Percentiles rank a stretch among this genome's conserved stretches.
phyloP scores from a whole-genome alignment of 2,113 vertebrate species.

The Capreolus pygargus region DNA sequence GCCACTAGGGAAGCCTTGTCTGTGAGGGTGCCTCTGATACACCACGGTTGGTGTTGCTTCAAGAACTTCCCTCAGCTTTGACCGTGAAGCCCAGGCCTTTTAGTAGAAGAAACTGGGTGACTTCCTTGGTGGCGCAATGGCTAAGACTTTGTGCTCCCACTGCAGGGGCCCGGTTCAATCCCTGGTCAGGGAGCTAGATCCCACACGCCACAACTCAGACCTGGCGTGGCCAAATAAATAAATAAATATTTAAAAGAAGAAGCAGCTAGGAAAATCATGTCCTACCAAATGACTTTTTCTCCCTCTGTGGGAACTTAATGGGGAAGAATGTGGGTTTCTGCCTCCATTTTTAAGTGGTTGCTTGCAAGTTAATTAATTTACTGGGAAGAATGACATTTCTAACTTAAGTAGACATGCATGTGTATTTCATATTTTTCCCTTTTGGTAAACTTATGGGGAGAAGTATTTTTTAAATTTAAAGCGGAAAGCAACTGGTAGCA shows the following conservation, averaged over 20 bases:
- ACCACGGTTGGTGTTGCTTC: neutral
- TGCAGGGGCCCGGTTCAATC: neutral
- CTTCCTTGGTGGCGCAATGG: neutral
- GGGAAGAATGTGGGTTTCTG: neutral
- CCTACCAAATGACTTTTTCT: neutral
- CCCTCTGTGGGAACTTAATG: neutral
- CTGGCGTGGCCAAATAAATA: neutral
- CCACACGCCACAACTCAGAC: neutral
- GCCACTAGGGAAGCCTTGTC: neutral
- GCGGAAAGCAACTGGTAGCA: neutral
- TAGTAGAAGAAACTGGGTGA: neutral
- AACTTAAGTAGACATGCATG: neutral
- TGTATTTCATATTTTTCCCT: neutral
- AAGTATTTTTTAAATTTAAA: neutral
- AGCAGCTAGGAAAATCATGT: neutral
- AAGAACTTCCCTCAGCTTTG: neutral
- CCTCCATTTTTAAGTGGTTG: neutral
- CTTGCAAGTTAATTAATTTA: neutral
- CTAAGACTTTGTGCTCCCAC: neutral
- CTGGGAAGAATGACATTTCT: neutral
- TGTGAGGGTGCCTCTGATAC: fast-evolving
- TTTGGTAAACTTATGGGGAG: neutral
- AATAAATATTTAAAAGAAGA: neutral
- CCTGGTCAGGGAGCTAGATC: neutral
- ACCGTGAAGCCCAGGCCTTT: neutral